phyloP scores from a whole-genome alignment of 2,113 vertebrate species.

The Lipophrys pholis region DNA sequence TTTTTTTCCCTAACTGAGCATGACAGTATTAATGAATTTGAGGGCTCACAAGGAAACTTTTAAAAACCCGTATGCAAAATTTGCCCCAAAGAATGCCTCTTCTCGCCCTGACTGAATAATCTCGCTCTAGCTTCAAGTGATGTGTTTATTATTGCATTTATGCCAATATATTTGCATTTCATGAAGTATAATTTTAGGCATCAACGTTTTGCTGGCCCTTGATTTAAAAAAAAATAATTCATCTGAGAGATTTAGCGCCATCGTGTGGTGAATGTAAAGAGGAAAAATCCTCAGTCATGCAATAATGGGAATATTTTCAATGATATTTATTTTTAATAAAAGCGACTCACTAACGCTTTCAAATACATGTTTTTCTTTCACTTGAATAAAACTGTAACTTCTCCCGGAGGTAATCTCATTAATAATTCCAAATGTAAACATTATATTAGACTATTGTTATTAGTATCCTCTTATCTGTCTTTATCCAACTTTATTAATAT shows the following conservation, averaged over 20 bases:
- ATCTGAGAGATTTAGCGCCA: constrained; percentile 50
- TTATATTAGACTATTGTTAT: no score
- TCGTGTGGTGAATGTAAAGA: constrained; percentile 33
- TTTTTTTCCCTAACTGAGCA: constrained; percentile 55
- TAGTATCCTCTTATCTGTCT: no score
- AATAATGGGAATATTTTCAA: neutral
- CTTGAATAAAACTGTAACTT: no score
- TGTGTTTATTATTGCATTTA: constrained; percentile 63
- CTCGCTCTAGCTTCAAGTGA: constrained; percentile 55
- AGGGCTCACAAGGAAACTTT: constrained; percentile 65
- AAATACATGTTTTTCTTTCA: no score
- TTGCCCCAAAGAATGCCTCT: constrained; percentile 55
- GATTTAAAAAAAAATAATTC: neutral
- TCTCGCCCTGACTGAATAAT: constrained; percentile 37
- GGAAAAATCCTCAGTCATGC: neutral
- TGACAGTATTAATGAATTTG: constrained; percentile 66
- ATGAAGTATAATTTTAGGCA: constrained; percentile 41
- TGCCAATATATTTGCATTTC: constrained; percentile 71
- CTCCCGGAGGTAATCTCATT: no score
- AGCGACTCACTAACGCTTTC: no score
- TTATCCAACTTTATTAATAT: neutral
- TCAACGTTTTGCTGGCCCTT: constrained; percentile 13
- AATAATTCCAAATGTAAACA: no score
- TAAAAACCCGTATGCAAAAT: constrained; percentile 51
- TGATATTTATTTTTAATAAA: no score